Base-by-base conservation (phyloP, 2,797 vertebrate genomes). In the Labroides dimidiatus region DNA sequence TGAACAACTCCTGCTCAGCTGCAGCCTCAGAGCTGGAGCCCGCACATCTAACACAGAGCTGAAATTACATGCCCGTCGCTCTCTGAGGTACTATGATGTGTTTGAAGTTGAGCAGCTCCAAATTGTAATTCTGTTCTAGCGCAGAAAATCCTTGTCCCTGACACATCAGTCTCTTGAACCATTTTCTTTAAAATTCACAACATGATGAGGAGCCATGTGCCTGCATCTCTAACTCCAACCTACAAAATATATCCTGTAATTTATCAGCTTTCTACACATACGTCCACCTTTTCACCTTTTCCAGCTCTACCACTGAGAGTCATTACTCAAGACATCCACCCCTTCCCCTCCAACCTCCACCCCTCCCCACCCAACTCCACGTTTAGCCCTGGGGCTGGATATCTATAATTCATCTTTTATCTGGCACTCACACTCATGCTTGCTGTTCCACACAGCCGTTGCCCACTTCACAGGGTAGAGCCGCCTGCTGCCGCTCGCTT, bases 361-460 rank as follows among this genome's bases (percentile, higher is more conserved):
- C 20, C n/a, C 69, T 16, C 63, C 65, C 57, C 74, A 80, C 71
- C 77, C 75, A 78, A 81, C 80, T 82, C 82, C 75, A 80, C 76
- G 58, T 87, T 90, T 72, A 80, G 78, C 91, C 91, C 84, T 57
- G 72, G 66, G 90, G 91, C 84, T 63, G 72, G 74, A 77, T 82
- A 93, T 91, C 89, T 91, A 92, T 92, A 92, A 92, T 93, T 93
- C 92, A 93, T 91, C 90, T 89, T 87, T 95, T 92, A 89, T 95
- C 94, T 95, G 93, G 92, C 85, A 81, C 87, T 84, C 72, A 59
- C 89, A 91, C 88, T 92, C 91, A 78, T 87, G 72, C 82, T 93
- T 67, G 88, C 92, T 84, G 89, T 91, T 92, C 84, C 87, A 82
- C 92, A 71, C 90, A 90, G 84, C 93, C 93, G 86, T 92, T 93